Conservation (phyloP, 2,113 vertebrate genomes). For the Campylomormyrus numenius region DNA sequence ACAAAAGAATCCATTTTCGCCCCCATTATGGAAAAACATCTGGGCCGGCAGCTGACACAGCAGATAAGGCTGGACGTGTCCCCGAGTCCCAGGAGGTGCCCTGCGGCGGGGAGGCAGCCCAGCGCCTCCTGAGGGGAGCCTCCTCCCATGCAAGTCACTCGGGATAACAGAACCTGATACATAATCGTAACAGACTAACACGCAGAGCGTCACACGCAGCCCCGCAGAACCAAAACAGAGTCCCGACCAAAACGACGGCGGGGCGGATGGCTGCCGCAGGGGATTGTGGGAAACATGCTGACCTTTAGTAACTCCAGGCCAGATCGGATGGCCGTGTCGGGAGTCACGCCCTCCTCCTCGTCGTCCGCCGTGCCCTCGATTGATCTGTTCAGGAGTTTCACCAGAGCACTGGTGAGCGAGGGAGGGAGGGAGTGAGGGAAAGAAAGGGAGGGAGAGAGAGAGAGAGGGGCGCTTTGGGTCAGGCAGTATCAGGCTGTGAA, state of each 20-base stretch:
- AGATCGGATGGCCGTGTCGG: slow-evolving; percentile 88
- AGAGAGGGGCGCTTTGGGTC: too few species aligned
- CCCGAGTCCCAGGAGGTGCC: background rate
- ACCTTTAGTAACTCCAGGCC: slow-evolving; percentile 95
- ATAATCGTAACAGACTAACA: background rate
- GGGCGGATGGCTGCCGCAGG: background rate
- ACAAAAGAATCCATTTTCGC: background rate
- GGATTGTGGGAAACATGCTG: slow-evolving; percentile 14
- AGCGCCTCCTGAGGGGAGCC: background rate
- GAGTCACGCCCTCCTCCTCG: slow-evolving; percentile 91
- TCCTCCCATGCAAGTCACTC: background rate
- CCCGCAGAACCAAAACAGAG: background rate
- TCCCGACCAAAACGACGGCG: background rate
- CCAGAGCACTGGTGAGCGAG: slow-evolving; percentile 68
- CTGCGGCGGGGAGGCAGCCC: background rate
- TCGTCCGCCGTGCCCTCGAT: slow-evolving; percentile 93
- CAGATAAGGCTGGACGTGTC: background rate
- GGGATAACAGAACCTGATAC: background rate
- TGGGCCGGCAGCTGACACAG: background rate
- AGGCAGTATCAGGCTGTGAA: too few species aligned
- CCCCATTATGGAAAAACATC: background rate
- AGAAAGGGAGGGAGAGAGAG: too few species aligned
- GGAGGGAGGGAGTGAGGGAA: background rate
- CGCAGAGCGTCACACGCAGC: background rate
- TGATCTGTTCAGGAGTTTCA: slow-evolving; percentile 92